Base-by-base conservation (phyloP, 2,797 vertebrate species). In the Gobionotothen gibberifrons region DNA sequence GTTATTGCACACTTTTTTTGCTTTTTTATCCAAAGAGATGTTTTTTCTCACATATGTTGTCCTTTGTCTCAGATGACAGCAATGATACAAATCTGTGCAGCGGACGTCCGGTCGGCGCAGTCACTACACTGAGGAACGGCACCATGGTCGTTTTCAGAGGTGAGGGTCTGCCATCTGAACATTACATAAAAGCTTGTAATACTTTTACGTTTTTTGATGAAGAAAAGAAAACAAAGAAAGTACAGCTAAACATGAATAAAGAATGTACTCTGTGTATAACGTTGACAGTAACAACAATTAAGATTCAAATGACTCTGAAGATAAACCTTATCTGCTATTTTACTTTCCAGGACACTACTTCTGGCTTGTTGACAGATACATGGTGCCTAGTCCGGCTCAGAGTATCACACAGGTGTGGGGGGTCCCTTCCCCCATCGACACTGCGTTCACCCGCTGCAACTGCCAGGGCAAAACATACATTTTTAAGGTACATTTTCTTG, bases 381-480 rank as follows among this genome's bases (percentile, higher is more conserved):
- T 69, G 61, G 90, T 93, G 0, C 95, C 95, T 0, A 93, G 94
- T 52, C 87, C 80, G 3, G 91, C 98, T 3, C 95, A 87, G 0
- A 90, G 86, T 36, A 99, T 99, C 89, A 95, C 73, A 5, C 92
- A 95, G 0, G 94, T 94, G 48, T 99, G 98, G 98, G 97, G 97
- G 1, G 93, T 99, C 79, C 98, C 97, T 0, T 98, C 97, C 0
- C 98, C 98, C 12, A 96, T 99, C 0, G 96, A 99, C 70, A 95
- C 97, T 0, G 96, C 95, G 69, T 99, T 97, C 89, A 98, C 97
- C 15, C 95, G 98, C 83, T 99, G 98, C 87, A 98, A 97, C 92
- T 99, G 98, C 76, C 95, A 96, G 29, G 96, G 96, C 5, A 98
- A 98, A 86, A 99, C 96, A 3, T 99, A 98, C 93, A 96, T 99